Conservation (phyloP, 2,797 vertebrate species). For the Saguinus oedipus region DNA sequence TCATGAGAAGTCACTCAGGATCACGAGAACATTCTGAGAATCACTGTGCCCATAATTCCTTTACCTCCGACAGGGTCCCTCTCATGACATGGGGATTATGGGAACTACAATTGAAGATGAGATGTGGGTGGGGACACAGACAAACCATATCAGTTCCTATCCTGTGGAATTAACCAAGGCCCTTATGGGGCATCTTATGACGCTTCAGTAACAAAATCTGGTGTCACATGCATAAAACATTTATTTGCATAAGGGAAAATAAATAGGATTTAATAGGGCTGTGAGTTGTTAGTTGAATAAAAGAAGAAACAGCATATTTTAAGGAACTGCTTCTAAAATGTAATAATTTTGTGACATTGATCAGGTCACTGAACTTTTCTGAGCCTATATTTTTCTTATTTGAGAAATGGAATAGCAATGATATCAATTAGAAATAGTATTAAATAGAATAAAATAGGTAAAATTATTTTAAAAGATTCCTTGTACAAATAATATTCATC, state of each 20-base stretch:
- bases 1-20: not conserved
- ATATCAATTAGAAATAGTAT: not conserved
- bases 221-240: slow-evolving; percentile 57
- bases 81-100: not conserved
- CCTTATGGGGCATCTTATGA: slow-evolving; percentile 50
- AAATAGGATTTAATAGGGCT: slow-evolving; percentile 42
- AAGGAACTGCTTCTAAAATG: not conserved
- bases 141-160: slow-evolving; percentile 37
- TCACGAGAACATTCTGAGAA: not conserved
- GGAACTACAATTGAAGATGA: not conserved
- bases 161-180: slow-evolving; percentile 77
- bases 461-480: not conserved
- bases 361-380: not conserved
- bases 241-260: slow-evolving; percentile 74
- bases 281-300: slow-evolving; percentile 56
- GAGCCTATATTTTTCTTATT: not conserved
- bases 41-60: not conserved
- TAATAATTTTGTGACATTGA: not conserved
- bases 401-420: not conserved
- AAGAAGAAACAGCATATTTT: slow-evolving; percentile 40
- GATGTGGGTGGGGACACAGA: not conserved
- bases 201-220: slow-evolving; percentile 81
- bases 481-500: not conserved
- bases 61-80: not conserved
- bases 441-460: not conserved